Base-by-base conservation (phyloP, 2,113 vertebrate genomes). In the Sterrhoptilus dennistouni region DNA sequence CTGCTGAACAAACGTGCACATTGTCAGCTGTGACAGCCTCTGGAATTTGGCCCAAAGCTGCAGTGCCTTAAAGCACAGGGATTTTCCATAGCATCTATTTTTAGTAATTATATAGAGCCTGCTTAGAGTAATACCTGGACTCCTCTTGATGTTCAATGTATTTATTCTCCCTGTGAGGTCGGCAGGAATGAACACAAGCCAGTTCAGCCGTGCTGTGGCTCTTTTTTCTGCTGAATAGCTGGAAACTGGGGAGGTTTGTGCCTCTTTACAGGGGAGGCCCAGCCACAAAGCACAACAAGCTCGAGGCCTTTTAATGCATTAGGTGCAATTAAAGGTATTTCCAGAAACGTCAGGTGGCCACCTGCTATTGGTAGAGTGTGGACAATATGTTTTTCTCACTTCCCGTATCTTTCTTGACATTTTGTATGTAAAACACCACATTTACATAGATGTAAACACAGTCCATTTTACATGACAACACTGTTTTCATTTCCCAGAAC, bases 131-230 rank as follows among this genome's bases (percentile, higher is more conserved):
- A 70, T 94, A 94, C 95, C 96, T 96, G 95, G 56, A 1, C 71
- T 94, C 50, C 90, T 96, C 85, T 85, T 87, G 90, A 65, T 93
- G 87, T 90, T 93, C 68, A 21, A 49, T 86, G 82, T 56, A 40
- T 94, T 95, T 95, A 92, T 94, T 95, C 96, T 93, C 88, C 86
- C 95, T 97, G 94, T 83, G 96, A 96, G 94, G 95, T 96, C 86
- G 20, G 72, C 14, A 78, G 86, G 38, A 81, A 28, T 57, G 86
- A 89, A 19, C 80, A 54, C 83, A 44, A 90, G 92, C 76, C 89
- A 70, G 80, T 36, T 13, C 3, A 83, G 83, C 89, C 0, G 0
- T 33, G 59, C 25, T 86, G 60, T 0, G 49, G 59, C 29, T 83
- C 59, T 66, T 83, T 63, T 83, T 85, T 25, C 85, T 93, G 75